Conservation (phyloP, 2,888 invertebrate genomes). For the Calameuta pallipes region DNA sequence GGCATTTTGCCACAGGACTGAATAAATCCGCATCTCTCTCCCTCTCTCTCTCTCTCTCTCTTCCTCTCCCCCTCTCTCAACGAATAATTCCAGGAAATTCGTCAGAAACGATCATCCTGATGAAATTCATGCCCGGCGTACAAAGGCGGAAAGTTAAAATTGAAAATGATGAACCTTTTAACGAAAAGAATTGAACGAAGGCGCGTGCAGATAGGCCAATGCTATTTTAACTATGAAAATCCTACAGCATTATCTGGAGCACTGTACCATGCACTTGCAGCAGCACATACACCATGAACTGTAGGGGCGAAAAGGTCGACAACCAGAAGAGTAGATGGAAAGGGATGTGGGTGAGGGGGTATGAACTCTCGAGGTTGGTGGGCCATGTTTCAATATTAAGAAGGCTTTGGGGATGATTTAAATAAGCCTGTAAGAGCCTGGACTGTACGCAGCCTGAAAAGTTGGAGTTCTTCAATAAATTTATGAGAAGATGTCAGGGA, state of each 20-base stretch:
- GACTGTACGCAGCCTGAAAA: slow-evolving; percentile 39
- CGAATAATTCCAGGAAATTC: background rate
- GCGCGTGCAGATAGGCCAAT: too few species aligned
- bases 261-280: too few species aligned
- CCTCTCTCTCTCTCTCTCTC: background rate
- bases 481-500: slow-evolving; percentile 54
- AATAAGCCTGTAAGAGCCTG: slow-evolving; percentile 45
- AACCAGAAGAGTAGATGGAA: background rate
- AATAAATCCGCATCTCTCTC: too few species aligned
- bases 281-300: background rate
- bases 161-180: too few species aligned
- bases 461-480: slow-evolving; percentile 46
- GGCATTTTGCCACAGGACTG: too few species aligned
- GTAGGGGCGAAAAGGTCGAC: background rate
- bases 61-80: background rate
- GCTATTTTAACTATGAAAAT: too few species aligned
- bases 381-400: slow-evolving; percentile 54
- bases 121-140: background rate
- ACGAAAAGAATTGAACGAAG: too few species aligned
- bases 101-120: background rate
- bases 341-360: background rate
- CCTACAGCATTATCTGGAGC: too few species aligned
- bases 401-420: slow-evolving; percentile 52
- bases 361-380: background rate
- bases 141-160: background rate